Conservation (phyloP, 1,140 invertebrate genomes). For the Polypedilum vanderplanki region DNA sequence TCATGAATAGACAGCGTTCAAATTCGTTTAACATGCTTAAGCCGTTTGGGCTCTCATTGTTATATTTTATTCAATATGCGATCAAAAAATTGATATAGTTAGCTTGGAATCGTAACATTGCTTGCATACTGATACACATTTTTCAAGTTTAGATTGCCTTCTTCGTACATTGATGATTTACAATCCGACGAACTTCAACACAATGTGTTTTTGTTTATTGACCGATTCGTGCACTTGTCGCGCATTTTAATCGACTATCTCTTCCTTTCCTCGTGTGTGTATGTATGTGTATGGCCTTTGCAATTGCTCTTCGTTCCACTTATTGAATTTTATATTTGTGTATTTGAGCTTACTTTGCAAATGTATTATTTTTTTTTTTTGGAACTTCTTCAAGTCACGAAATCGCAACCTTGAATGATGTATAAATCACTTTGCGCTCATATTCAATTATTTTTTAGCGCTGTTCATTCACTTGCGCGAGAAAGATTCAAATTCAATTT, state of each 20-base stretch:
- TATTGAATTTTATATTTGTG: background rate
- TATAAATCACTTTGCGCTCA: background rate
- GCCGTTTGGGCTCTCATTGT: no score
- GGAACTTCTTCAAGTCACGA: slow-evolving; percentile 16
- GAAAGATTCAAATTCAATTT: no score
- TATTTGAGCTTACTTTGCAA: background rate
- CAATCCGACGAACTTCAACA: slow-evolving; percentile 3
- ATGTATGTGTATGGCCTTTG: background rate
- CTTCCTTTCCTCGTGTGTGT: background rate
- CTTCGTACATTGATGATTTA: background rate
- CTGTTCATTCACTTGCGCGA: background rate
- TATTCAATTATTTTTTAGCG: slow-evolving; percentile 6
- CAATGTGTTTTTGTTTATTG: slow-evolving; percentile 13
- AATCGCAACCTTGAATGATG: background rate
- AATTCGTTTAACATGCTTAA: no score
- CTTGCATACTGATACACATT: no score
- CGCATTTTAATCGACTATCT: background rate
- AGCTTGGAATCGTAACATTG: no score
- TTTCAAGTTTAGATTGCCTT: background rate
- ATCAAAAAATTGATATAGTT: no score
- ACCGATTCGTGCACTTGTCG: background rate
- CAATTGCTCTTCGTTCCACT: background rate
- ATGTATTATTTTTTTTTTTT: background rate
- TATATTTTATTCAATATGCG: no score
- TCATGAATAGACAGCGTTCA: background rate